Base-by-base conservation (phyloP, 2,113 vertebrate species). In the Halichoeres trimaculatus region DNA sequence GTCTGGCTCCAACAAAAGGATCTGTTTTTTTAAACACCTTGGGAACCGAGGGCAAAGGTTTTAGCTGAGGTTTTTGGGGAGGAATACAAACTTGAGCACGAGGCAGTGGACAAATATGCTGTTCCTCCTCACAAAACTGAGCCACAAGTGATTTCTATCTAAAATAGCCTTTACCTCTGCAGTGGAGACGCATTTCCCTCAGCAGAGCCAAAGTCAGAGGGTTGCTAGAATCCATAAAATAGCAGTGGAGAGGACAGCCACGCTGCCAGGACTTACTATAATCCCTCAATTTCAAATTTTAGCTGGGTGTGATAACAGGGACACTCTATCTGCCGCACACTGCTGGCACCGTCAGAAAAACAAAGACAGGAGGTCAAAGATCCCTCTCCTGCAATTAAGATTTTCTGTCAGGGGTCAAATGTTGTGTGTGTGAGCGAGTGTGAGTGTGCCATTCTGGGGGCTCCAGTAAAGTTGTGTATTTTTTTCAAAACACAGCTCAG, bases 211-310 rank as follows among this genome's bases (percentile, higher is more conserved):
- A 78, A 70, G 52, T 81, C 56, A 74, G 22, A 70, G 54, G 26
- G 60, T 45, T 51, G 64, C 67, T 79, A 63, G 80, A 85, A 74
- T 61, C 58, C 69, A 73, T 71, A 19, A 72, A 78, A 81, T 41
- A 69, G 68, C 66, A 61, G 76, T 41, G 53, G 59, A 74, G 63
- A 61, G 73, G 65, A 75, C 70, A 69, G 23, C 22, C 68, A 61
- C 57, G 79, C 60, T 74, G 64, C 61, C 16, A 60, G 57, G 85
- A 83, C 68, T 86, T 85, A 84, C 47, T 67, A 67, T 90, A 88
- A 90, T 91, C 85, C 85, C 80, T 84, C 78, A 84, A 80, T 89
- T 90, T 91, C 43, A 85, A 59, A 83, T 88, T 85, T 85, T 66
- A 71, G 66, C 60, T 0, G 10, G 41, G 35, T 51, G 41, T 62